Conservation (phyloP, 2,888 invertebrate genomes). For the Cryptocephalus primarius region DNA sequence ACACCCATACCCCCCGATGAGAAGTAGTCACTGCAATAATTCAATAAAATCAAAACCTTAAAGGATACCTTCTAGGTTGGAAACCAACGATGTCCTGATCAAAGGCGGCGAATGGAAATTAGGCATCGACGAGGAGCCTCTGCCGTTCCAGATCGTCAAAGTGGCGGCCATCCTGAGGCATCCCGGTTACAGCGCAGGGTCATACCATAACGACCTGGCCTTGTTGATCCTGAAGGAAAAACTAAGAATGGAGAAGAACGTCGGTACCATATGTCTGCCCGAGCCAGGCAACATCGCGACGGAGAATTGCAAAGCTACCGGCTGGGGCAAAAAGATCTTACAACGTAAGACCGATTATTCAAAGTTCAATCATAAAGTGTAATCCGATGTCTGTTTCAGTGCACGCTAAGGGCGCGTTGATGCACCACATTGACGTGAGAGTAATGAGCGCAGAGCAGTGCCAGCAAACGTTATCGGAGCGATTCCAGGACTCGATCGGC, state of each 20-base stretch:
- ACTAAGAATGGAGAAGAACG: slow-evolving; percentile 53
- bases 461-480: slow-evolving; percentile 43
- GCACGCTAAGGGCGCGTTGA: slow-evolving; percentile 60
- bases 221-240: slow-evolving; percentile 56
- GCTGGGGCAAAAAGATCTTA: slow-evolving; percentile 72
- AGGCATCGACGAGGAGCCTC: slow-evolving; percentile 68
- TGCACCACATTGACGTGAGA: slow-evolving; percentile 62
- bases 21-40: no score
- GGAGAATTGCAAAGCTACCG: slow-evolving; percentile 61
- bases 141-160: slow-evolving; percentile 66
- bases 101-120: slow-evolving; percentile 80
- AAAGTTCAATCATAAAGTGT: no score
- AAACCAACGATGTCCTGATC: slow-evolving; percentile 56
- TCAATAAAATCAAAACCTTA: background rate
- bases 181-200: slow-evolving; percentile 54
- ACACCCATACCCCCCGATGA: no score
- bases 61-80: slow-evolving; percentile 38
- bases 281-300: slow-evolving; percentile 47
- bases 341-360: slow-evolving; percentile 50
- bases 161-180: slow-evolving; percentile 60
- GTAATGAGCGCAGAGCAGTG: slow-evolving; percentile 53
- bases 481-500: slow-evolving; percentile 47
- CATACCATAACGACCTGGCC: slow-evolving; percentile 57
- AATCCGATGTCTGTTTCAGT: slow-evolving; percentile 40
- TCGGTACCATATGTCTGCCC: slow-evolving; percentile 63